phyloP scores from a whole-genome alignment of 2,888 invertebrate genomes.

The Oxyteleia sp. region DNA sequence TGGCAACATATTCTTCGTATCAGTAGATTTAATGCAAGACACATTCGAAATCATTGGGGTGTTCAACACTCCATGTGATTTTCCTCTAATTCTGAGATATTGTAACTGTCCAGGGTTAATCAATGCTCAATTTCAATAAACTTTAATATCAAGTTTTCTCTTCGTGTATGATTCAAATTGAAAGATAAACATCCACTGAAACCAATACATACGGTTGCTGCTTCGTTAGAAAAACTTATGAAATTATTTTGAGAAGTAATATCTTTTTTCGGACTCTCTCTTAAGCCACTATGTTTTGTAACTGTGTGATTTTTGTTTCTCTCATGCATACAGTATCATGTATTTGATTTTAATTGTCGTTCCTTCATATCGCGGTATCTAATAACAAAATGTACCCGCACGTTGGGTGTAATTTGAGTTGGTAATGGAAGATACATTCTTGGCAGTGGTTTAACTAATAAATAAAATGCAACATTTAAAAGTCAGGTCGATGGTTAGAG shows the following conservation, averaged over 20 bases:
- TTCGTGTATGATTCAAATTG: too few relatives aligned
- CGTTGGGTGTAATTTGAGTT: slow-evolving; percentile 67
- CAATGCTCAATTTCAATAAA: too few relatives aligned
- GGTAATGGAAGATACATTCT: slow-evolving; percentile 64
- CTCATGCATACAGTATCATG: slow-evolving; percentile 36
- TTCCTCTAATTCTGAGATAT: too few relatives aligned
- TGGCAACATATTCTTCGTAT: too few relatives aligned
- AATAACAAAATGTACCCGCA: slow-evolving; percentile 61
- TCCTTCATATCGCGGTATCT: slow-evolving; percentile 47
- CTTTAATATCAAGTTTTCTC: too few relatives aligned
- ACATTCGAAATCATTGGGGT: too few relatives aligned
- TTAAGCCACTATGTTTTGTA: slow-evolving; percentile 34
- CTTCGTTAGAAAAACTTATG: too few relatives aligned
- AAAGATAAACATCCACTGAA: too few relatives aligned
- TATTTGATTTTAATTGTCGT: slow-evolving; percentile 31
- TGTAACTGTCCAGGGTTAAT: too few relatives aligned
- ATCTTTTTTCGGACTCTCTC: not conserved
- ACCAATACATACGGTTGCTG: too few relatives aligned
- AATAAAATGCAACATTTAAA: slow-evolving; percentile 57
- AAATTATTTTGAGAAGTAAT: slow-evolving; percentile 4
- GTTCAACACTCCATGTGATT: too few relatives aligned
- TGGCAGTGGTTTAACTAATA: slow-evolving; percentile 71
- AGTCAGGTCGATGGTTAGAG: slow-evolving; percentile 32
- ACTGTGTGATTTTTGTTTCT: slow-evolving; percentile 48
- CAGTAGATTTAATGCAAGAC: too few relatives aligned